A percentile compares a stretch with the other conserved stretches of the same genome.
Evolutionary conservation across 2,888 invertebrate species (phyloP).

Genomic region (Rhagonycha fulva): DNA sequence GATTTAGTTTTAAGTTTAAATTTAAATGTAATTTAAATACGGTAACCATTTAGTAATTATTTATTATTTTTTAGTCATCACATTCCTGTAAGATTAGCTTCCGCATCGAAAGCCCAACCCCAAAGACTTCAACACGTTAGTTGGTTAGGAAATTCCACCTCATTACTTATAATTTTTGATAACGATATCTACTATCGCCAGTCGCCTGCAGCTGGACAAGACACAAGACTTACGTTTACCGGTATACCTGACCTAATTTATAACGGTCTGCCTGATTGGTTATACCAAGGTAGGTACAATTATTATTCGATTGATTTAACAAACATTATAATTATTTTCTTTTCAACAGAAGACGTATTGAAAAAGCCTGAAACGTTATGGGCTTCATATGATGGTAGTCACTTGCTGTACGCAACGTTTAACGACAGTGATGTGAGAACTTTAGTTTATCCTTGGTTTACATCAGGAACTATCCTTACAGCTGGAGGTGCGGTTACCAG

Average conservation of each 20-base stretch:
- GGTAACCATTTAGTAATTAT: not conserved
- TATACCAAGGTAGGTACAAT: slow-evolving; percentile 80
- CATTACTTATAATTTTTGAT: slow-evolving; percentile 78
- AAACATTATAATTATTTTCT: not conserved
- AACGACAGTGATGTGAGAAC: slow-evolving; percentile 81
- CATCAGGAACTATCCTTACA: slow-evolving; percentile 68
- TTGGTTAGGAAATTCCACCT: slow-evolving; percentile 80
- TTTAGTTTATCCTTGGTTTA: slow-evolving; percentile 82
- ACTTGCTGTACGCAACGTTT: slow-evolving; percentile 84
- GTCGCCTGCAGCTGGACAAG: slow-evolving; percentile 70
- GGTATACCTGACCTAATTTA: slow-evolving; percentile 81
- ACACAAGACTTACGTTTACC: slow-evolving; percentile 74
- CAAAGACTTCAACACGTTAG: slow-evolving; percentile 81
- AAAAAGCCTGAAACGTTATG: slow-evolving; percentile 82
- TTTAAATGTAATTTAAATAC: not conserved
- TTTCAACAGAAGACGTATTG: slow-evolving; percentile 81
- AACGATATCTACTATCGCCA: slow-evolving; percentile 88
- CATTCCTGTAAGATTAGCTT: slow-evolving; percentile 81
- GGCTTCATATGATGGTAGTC: slow-evolving; percentile 81
- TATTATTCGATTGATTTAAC: slow-evolving; percentile 13
- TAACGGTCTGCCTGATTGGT: slow-evolving; percentile 95
- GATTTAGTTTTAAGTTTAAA: slow-evolving; percentile 6
- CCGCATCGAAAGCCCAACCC: slow-evolving; percentile 68
- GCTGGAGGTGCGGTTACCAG: slow-evolving; percentile 58
- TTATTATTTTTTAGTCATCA: slow-evolving; percentile 68